Base-by-base conservation (phyloP, 2,888 invertebrate species). In the Lamellibrachia columna region DNA sequence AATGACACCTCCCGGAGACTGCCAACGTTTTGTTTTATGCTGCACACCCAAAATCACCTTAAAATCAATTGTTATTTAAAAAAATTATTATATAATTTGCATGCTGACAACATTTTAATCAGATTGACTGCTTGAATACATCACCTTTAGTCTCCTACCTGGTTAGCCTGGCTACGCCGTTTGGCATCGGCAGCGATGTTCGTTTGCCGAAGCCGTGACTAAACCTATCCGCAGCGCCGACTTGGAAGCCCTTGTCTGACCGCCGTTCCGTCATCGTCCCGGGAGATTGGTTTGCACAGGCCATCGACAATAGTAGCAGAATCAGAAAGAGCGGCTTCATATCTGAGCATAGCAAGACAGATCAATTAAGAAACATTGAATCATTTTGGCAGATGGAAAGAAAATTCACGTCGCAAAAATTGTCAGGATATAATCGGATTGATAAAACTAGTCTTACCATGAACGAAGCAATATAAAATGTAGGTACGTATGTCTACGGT, bases 191-290 rank as follows among this genome's bases (percentile, higher is more conserved):
- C 75, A 1, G 75, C 6, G 22, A 75, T 6, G 75, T 22, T 22
- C 75, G 15, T n/a, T 75, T 75, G 75, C 75, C 75, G 75, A 75
- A 75, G 75, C 75, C 75, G 75, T 75, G 75, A 75, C 75, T 75
- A n/a, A 75, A 22, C 22, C 75, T 75, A n/a, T 75, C 75, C 6
- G 11, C 75, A n/a, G 75, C 75, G 75, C 75, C 75, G 3, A 15
- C n/a, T n/a, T 75, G 75, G 22, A 75, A 75, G 75, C 75, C 75
- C 3, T n/a, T n/a, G 75, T 75, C 75, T 22, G 75, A 75, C 3
- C 75, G n/a, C 75, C 75, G 75, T 22, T 22, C 75, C 75, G 75
- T 3, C n/a, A 75, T 75, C 75, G n/a, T 22, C 22, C 75, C 75
- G 22, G 75, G 75, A 15, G 22, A 75, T 15, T n/a, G 75, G 75